Conservation (phyloP, 2,113 vertebrate species). For the Alexandromys fortis region DNA sequence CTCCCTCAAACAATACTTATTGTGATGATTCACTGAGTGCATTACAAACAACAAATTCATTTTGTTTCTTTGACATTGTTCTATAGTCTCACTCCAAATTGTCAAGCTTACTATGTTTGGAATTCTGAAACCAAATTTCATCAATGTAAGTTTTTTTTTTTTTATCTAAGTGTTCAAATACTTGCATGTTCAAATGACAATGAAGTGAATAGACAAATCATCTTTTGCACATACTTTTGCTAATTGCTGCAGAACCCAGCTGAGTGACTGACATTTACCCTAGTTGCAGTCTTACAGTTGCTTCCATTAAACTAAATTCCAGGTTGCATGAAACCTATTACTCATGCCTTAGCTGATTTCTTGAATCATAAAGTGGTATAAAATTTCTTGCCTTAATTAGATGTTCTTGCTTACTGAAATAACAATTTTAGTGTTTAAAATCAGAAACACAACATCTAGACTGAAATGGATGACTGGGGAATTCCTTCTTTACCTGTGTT, state of each 20-base stretch:
- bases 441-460: conserved; percentile 4
- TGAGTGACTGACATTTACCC: conserved; percentile 52
- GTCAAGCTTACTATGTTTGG: background rate
- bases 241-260: background rate
- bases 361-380: conserved; percentile 65
- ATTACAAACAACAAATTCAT: background rate
- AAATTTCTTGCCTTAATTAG: conserved; percentile 72
- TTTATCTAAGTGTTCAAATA: conserved; percentile 44
- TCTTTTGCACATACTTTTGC: conserved; percentile 39
- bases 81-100: background rate
- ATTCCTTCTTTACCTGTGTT: conserved; percentile 18
- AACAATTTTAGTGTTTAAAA: conserved; percentile 57
- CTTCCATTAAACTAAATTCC: conserved; percentile 69
- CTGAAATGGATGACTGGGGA: background rate
- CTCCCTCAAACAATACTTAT: background rate
- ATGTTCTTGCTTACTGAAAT: conserved; percentile 44
- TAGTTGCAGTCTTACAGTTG: conserved; percentile 64
- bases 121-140: conserved; percentile 44
- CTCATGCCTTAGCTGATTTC: conserved; percentile 67
- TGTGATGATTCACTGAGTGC: background rate
- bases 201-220: conserved; percentile 43
- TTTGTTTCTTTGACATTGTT: background rate
- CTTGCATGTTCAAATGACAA: conserved; percentile 50
- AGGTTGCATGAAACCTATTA: conserved; percentile 66
- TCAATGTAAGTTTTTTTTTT: conserved; percentile 23